phyloP scores from a whole-genome alignment of 2,888 invertebrate species.

The Dasysyrphus tricinctus region DNA sequence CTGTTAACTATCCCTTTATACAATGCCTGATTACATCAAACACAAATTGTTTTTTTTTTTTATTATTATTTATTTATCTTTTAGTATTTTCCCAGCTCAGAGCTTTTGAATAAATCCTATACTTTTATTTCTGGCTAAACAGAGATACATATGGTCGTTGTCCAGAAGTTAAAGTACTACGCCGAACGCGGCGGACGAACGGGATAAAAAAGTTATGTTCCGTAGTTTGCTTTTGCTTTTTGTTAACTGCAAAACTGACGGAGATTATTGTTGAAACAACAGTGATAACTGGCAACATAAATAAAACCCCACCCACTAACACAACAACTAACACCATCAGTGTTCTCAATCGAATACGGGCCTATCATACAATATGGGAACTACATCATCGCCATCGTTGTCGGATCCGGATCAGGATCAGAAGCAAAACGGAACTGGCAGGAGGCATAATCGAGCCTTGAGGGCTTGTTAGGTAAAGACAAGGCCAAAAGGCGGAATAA shows the following conservation, averaged over 20 bases:
- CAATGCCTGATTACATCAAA: constrained; percentile 41
- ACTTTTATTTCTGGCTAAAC: not conserved
- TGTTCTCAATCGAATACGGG: constrained; percentile 28
- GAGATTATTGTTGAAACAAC: constrained; percentile 45
- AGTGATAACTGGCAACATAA: constrained; percentile 42
- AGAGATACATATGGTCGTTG: constrained; percentile 1
- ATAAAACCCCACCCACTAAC: constrained; percentile 18
- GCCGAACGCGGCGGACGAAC: not conserved
- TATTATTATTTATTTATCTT: constrained; percentile 7
- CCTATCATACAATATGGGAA: constrained; percentile 20
- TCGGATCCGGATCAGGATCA: not conserved
- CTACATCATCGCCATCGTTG: constrained; percentile 29
- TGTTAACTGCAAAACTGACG: constrained; percentile 27
- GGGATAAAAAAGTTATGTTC: constrained; percentile 17
- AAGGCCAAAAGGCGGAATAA: constrained; percentile 4
- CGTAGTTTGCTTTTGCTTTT: constrained; percentile 45
- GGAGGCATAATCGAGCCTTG: constrained; percentile 9
- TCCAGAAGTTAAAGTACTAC: constrained; percentile 11
- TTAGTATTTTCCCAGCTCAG: constrained; percentile 11
- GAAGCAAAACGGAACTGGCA: constrained; percentile 17
- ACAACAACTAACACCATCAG: constrained; percentile 42
- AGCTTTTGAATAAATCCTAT: not conserved
- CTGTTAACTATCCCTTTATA: constrained; percentile 24
- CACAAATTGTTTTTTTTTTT: constrained; percentile 34
- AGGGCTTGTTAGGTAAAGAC: not conserved